Evolutionary conservation across 2,888 invertebrate species (phyloP).

Genomic region (Agrotis ipsilon): DNA sequence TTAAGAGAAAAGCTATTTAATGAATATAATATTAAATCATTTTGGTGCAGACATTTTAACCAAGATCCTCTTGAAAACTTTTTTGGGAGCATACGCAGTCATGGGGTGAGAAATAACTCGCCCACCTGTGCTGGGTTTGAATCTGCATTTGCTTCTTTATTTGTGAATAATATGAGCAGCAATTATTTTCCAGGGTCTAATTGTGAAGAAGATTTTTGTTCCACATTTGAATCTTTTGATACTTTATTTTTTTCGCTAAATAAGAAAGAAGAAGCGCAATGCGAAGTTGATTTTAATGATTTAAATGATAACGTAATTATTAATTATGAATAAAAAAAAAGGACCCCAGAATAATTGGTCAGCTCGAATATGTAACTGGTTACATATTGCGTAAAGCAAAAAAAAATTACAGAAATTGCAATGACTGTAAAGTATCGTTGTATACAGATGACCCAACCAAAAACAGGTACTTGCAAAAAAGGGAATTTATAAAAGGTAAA

Average conservation of each 20-base stretch:
- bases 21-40: constrained; percentile 2
- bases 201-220: too few relatives aligned
- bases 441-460: neutral
- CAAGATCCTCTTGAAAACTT: constrained; percentile 15
- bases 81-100: constrained; percentile 6
- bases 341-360: constrained; percentile 1
- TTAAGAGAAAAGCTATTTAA: constrained; percentile 4
- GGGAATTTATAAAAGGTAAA: neutral
- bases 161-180: constrained; percentile 6
- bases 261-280: too few relatives aligned
- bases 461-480: neutral
- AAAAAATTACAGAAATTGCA: neutral
- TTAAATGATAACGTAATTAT: too few relatives aligned
- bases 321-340: too few relatives aligned
- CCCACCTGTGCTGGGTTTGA: constrained; percentile 3
- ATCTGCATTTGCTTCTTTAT: constrained; percentile 1
- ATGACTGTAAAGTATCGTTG: neutral
- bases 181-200: neutral
- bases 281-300: too few relatives aligned
- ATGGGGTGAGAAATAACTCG: constrained; percentile 10
- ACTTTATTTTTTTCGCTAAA: too few relatives aligned
- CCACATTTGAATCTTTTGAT: too few relatives aligned
- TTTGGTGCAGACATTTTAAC: constrained; percentile 14
- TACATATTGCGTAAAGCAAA: neutral
- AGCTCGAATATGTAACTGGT: neutral